Conservation (phyloP, 1,140 invertebrate species). For the Aphelinus atriplicis region DNA sequence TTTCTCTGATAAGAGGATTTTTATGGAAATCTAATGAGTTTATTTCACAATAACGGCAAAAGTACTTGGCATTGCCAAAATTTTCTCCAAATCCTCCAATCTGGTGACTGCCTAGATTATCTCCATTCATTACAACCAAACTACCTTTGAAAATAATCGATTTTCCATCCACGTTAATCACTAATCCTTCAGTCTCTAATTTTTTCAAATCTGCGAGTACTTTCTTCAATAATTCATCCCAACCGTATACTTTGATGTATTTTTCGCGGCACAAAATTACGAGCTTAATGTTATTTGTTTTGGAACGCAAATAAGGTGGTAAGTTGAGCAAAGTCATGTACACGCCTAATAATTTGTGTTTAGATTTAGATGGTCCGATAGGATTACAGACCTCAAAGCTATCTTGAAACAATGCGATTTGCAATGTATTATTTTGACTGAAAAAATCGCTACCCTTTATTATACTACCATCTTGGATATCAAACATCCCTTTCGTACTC, state of each 20-base stretch:
- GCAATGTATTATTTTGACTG: constrained; percentile 16
- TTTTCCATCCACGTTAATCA: constrained; percentile 4
- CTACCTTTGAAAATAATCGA: constrained; percentile 33
- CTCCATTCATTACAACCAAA: constrained; percentile 40
- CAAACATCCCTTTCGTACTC: too few species aligned
- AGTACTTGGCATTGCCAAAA: constrained; percentile 40
- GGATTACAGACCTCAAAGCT: constrained; percentile 44
- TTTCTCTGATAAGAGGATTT: constrained; percentile 14
- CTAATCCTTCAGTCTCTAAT: constrained; percentile 36
- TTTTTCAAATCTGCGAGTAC: constrained; percentile 34
- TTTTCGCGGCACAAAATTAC: constrained; percentile 21
- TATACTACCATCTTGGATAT: constrained; percentile 38
- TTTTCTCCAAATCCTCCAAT: constrained; percentile 47
- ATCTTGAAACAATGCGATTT: constrained; percentile 40
- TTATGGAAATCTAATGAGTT: constrained; percentile 18
- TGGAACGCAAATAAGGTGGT: constrained; percentile 31
- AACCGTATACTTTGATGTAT: constrained; percentile 25
- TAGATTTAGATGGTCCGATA: constrained; percentile 35
- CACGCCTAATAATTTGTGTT: constrained; percentile 38
- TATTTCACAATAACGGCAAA: constrained; percentile 44
- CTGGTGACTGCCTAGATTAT: constrained; percentile 47
- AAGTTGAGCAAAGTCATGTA: constrained; percentile 41
- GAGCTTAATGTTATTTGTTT: constrained; percentile 17
- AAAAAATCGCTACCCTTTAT: constrained; percentile 32
- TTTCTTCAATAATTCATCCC: constrained; percentile 31